Percentiles rank a stretch among this genome's conserved stretches.
phyloP scores from a whole-genome alignment of 2,797 vertebrate species.

The Alca torda region DNA sequence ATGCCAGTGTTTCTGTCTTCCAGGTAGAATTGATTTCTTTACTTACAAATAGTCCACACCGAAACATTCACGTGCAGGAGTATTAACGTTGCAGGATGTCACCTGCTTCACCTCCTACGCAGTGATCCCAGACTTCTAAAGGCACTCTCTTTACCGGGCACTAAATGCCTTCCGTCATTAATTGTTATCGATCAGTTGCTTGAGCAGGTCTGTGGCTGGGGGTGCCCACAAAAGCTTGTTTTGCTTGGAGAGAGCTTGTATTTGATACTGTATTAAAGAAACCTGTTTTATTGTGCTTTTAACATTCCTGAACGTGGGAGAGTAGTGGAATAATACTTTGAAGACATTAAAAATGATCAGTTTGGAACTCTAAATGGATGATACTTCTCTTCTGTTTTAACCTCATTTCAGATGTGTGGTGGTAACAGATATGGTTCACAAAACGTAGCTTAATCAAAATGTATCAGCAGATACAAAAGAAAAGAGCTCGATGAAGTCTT shows the following conservation, averaged over 20 bases:
- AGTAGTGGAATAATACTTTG: neutral
- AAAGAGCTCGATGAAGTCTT: neutral
- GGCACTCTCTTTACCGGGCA: neutral
- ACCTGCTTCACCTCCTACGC: neutral
- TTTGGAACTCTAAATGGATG: neutral
- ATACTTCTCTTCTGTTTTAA: neutral
- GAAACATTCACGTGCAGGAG: neutral
- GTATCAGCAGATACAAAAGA: neutral
- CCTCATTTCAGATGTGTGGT: neutral
- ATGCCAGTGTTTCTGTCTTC: neutral
- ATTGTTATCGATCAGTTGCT: conserved; percentile 24
- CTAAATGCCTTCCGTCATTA: neutral
- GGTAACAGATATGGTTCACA: neutral
- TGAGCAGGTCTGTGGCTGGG: neutral
- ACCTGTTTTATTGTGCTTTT: neutral
- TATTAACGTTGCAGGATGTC: neutral
- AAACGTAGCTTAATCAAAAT: neutral
- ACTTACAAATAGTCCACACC: neutral
- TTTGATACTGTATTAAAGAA: conserved; percentile 5
- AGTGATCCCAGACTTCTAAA: neutral
- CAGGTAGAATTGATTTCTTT: conserved; percentile 15
- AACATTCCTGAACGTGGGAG: neutral
- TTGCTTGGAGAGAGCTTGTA: neutral
- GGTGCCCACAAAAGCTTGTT: neutral
- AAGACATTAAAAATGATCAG: neutral